Percentiles rank a stretch among this genome's conserved stretches.
Conservation (phyloP, 2,797 vertebrate genomes). For the Cichlasoma orientale region DNA sequence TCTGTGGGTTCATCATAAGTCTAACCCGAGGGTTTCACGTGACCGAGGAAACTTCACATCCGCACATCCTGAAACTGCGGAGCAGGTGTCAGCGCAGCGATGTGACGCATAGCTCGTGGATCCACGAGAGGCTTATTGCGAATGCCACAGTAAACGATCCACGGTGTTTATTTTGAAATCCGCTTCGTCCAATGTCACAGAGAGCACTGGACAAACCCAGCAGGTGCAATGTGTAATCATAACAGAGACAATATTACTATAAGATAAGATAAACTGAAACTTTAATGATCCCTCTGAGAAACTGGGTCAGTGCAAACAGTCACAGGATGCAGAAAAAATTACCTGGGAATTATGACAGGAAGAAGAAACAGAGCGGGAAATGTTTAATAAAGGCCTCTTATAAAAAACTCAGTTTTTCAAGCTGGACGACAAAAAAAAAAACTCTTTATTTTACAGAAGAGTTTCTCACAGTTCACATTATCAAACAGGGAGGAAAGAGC, state of each 20-base stretch:
- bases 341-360: background rate
- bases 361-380: background rate
- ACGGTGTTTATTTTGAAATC: slow-evolving; percentile 43
- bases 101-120: background rate
- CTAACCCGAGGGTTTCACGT: background rate
- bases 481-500: background rate
- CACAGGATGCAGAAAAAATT: background rate
- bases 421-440: background rate
- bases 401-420: background rate
- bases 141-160: background rate
- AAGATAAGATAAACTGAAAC: slow-evolving; percentile 43
- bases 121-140: background rate
- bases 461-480: background rate
- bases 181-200: background rate
- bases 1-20: background rate
- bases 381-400: rapidly evolving
- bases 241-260: slow-evolving; percentile 51
- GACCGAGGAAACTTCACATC: slow-evolving; percentile 8
- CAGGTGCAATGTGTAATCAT: slow-evolving; percentile 45
- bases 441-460: background rate
- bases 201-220: background rate
- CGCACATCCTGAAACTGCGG: slow-evolving; percentile 45
- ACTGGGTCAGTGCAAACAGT: slow-evolving; percentile 34
- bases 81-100: slow-evolving; percentile 10
- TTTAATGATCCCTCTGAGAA: slow-evolving; percentile 21